Percentiles rank a stretch among this genome's conserved stretches.
phyloP scores from a whole-genome alignment of 2,113 vertebrate species.

The Pomatorhinus ruficollis region DNA sequence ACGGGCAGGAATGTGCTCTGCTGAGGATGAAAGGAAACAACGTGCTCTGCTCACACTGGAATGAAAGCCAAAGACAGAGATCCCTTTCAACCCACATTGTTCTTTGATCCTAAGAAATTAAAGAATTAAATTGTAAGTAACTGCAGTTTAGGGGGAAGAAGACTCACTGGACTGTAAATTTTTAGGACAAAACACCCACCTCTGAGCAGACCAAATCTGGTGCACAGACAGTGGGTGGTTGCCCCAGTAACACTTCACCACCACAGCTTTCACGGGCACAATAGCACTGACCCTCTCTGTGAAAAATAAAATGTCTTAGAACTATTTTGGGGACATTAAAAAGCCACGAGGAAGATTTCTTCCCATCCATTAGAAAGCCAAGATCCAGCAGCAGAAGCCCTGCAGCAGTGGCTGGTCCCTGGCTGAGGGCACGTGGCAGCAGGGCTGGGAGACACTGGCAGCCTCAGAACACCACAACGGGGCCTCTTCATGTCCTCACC shows the following conservation, averaged over 20 bases:
- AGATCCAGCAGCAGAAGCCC: accelerated
- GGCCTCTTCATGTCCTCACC: background rate
- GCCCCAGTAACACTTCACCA: background rate
- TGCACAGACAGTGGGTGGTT: background rate
- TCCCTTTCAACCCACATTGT: background rate
- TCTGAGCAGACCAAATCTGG: background rate
- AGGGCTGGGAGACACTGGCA: background rate
- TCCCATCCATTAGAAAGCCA: background rate
- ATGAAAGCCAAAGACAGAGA: background rate
- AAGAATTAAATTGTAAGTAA: background rate
- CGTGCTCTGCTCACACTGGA: background rate
- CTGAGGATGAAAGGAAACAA: background rate
- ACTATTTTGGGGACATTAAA: background rate
- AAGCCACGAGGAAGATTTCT: background rate
- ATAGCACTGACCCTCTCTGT: background rate
- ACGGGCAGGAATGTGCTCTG: background rate
- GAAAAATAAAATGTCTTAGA: background rate
- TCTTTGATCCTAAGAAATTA: background rate
- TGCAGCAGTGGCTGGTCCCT: accelerated
- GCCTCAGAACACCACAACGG: background rate
- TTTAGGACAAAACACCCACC: background rate
- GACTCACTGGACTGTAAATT: background rate
- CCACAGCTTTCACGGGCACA: background rate
- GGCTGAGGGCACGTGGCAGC: background rate
- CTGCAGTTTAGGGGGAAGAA: background rate